phyloP scores from a whole-genome alignment of 2,113 vertebrate species.

The Rhinopomastus cyanomelas region DNA sequence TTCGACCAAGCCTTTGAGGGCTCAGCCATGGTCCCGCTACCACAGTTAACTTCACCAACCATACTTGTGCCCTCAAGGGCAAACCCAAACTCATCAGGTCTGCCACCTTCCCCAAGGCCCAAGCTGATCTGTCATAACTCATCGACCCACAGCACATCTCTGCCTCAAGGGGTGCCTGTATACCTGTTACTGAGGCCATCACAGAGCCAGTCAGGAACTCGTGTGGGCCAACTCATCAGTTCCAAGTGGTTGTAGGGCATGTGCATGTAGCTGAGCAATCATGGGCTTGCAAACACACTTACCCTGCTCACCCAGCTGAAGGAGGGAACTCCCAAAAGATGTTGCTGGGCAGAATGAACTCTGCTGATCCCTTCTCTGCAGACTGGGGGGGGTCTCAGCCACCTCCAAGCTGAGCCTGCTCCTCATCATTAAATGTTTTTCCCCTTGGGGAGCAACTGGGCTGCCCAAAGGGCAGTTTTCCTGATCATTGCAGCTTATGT shows the following conservation, averaged over 20 bases:
- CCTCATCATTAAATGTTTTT: background rate
- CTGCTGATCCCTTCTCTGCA: background rate
- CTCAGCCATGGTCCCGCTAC: fast-evolving
- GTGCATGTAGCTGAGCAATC: fast-evolving
- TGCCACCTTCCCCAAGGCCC: background rate
- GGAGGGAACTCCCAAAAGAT: fast-evolving
- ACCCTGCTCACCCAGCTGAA: background rate
- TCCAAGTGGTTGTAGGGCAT: background rate
- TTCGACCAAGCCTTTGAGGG: background rate
- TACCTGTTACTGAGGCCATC: too few relatives aligned
- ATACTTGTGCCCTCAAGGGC: fast-evolving
- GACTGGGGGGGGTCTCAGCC: fast-evolving
- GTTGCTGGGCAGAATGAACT: background rate
- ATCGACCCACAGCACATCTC: fast-evolving
- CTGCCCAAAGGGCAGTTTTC: background rate
- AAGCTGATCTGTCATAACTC: background rate
- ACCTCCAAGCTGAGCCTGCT: background rate
- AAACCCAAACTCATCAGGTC: background rate
- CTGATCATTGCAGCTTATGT: background rate
- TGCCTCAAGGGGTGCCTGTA: fast-evolving
- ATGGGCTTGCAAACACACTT: fast-evolving
- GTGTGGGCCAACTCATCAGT: fast-evolving
- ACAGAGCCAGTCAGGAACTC: background rate
- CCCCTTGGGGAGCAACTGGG: background rate
- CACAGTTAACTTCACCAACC: fast-evolving